These are phyloP conservation scores for Tipula helvola DNA, from an alignment of 2,888 invertebrate genomes.

Conservation along the genomic window DNA sequence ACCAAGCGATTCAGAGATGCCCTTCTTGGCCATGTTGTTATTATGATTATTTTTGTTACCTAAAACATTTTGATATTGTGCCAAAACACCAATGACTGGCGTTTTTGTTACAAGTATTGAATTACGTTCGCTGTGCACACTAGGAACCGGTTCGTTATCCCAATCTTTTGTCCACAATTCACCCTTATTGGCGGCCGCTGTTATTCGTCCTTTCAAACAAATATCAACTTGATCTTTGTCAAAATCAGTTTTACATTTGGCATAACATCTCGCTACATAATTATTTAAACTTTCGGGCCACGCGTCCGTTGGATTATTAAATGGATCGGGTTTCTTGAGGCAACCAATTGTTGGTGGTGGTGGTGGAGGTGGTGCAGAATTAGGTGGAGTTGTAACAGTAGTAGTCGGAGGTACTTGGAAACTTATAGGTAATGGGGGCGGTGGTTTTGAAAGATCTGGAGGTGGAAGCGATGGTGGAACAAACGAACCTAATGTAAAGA, in stretches of 20 bases:
- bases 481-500: conserved; percentile 15
- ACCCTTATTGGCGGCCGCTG: conserved; percentile 76
- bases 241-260: conserved; percentile 72
- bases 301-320: conserved; percentile 47
- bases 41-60: conserved; percentile 16
- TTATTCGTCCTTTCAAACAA: conserved; percentile 86
- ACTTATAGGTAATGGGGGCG: conserved; percentile 26
- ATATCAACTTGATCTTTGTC: conserved; percentile 93
- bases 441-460: conserved; percentile 29
- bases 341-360: conserved; percentile 17
- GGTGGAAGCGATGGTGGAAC: conserved; percentile 31
- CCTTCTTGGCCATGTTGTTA: conserved; percentile 29
- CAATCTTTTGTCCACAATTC: conserved; percentile 86
- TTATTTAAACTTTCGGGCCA: conserved; percentile 72
- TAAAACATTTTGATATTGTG: conserved; percentile 45
- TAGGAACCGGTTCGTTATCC: conserved; percentile 87
- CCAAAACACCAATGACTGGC: conserved; percentile 43
- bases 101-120: conserved; percentile 44
- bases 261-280: conserved; percentile 87
- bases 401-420: not conserved
- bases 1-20: conserved; percentile 45
- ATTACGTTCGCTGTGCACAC: conserved; percentile 67
- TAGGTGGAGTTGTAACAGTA: not conserved
- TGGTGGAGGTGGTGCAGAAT: conserved; percentile 26
- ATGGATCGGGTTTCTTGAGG: conserved; percentile 31